Conservation (phyloP, 2,888 invertebrate species). For the Auanema sp. region DNA sequence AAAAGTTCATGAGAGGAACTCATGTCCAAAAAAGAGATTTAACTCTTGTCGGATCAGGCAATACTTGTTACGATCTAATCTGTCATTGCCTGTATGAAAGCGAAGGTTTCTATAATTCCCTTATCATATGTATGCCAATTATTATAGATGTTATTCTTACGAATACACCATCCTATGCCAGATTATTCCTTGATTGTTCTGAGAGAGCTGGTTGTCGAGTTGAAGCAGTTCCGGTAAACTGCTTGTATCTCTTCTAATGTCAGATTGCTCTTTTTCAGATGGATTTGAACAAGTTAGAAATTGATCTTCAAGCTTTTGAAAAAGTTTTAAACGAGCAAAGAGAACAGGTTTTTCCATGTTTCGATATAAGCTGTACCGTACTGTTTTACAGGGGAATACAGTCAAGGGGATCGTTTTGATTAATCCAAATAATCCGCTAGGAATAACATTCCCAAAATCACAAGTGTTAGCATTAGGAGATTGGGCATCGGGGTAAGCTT, state of each 20-base stretch:
- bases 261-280: slow-evolving; percentile 18
- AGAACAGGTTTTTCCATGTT: slow-evolving; percentile 1
- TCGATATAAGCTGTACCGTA: background rate
- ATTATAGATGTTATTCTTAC: slow-evolving; percentile 57
- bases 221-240: slow-evolving; percentile 28
- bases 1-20: slow-evolving; percentile 30
- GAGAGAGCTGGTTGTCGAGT: slow-evolving; percentile 51
- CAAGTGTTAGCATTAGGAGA: slow-evolving; percentile 52
- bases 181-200: slow-evolving; percentile 51
- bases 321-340: slow-evolving; percentile 14
- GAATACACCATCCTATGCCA: slow-evolving; percentile 55
- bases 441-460: slow-evolving; percentile 50
- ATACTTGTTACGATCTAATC: slow-evolving; percentile 49
- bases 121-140: background rate
- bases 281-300: slow-evolving; percentile 9
- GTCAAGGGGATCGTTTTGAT: slow-evolving; percentile 58
- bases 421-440: slow-evolving; percentile 63
- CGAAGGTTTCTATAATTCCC: slow-evolving; percentile 28
- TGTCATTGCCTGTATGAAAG: slow-evolving; percentile 42
- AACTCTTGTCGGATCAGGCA: slow-evolving; percentile 43
- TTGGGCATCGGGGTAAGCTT: slow-evolving; percentile 55
- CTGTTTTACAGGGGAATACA: slow-evolving; percentile 42
- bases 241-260: background rate
- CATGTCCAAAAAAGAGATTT: slow-evolving; percentile 27
- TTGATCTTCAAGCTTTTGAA: background rate